A percentile compares a stretch with the other conserved stretches of the same genome.
phyloP scores from a whole-genome alignment of 2,113 vertebrate species.

The Scophthalmus maximus region DNA sequence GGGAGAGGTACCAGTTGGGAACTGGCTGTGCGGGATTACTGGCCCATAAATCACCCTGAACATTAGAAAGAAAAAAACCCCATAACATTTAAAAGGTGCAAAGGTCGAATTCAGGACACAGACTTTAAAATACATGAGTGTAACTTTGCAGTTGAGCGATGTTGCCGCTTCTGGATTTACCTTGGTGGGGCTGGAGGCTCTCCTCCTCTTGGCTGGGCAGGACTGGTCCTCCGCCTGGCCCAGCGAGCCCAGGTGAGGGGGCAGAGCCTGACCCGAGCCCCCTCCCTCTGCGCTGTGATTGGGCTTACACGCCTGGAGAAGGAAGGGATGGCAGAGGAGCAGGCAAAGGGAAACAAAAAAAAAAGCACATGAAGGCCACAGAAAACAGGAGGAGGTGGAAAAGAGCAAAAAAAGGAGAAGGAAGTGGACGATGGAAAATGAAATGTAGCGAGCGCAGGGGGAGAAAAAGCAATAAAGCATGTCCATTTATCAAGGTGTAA shows the following conservation, averaged over 20 bases:
- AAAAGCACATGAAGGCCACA: slow-evolving; percentile 3
- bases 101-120: not conserved
- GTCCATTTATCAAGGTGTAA: slow-evolving; percentile 2
- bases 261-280: slow-evolving; percentile 72
- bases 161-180: slow-evolving; percentile 75
- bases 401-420: not conserved
- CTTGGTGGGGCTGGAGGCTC: slow-evolving; percentile 96
- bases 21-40: slow-evolving; percentile 91
- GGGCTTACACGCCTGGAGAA: slow-evolving; percentile 96
- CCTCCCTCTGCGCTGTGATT: slow-evolving; percentile 95
- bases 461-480: not conserved
- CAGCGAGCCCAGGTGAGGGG: slow-evolving; percentile 84
- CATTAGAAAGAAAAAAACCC: not conserved
- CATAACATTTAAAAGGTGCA: not conserved
- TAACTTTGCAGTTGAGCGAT: not conserved
- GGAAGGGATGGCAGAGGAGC: not conserved
- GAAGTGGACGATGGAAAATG: not conserved
- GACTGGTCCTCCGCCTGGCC: slow-evolving; percentile 95
- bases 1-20: slow-evolving; percentile 95
- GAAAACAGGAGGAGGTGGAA: not conserved
- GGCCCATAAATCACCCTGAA: slow-evolving; percentile 92
- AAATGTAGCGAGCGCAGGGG: not conserved
- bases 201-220: slow-evolving; percentile 98
- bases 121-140: not conserved
- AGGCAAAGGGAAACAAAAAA: slow-evolving; percentile 37